Conservation (phyloP, 1,140 invertebrate species). For the Atopsyche davidsoni region DNA sequence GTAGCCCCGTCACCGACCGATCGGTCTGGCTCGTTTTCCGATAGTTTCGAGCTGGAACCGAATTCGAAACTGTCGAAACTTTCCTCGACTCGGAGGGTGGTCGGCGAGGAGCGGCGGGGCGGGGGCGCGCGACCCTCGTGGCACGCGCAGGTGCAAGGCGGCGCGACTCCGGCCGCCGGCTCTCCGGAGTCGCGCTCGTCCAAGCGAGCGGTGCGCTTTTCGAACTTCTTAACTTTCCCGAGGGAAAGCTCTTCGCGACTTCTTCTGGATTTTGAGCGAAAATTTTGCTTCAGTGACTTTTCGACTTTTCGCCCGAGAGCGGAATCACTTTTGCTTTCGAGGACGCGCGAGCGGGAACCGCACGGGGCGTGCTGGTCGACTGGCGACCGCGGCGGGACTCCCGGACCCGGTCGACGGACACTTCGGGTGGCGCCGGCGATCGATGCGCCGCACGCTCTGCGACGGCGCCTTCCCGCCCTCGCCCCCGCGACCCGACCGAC, state of each 20-base stretch:
- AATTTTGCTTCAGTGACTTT: too few relatives aligned
- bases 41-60: conserved; percentile 9
- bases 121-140: too few relatives aligned
- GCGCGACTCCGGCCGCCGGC: not conserved
- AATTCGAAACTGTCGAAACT: conserved; percentile 13
- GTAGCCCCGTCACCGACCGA: not conserved
- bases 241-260: too few relatives aligned
- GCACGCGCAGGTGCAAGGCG: not conserved
- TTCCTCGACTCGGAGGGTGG: too few relatives aligned
- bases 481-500: not conserved
- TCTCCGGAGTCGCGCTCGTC: not conserved
- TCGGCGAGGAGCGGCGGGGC: too few relatives aligned
- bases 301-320: not conserved
- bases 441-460: conserved; percentile 14
- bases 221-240: too few relatives aligned
- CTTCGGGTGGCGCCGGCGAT: conserved; percentile 3
- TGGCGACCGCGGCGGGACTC: conserved; percentile 1
- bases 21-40: conserved; percentile 4
- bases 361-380: conserved; percentile 1
- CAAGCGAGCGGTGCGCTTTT: not conserved
- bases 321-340: not conserved
- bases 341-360: conserved; percentile 4
- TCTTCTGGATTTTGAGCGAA: too few relatives aligned
- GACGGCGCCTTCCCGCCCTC: conserved; percentile 11
- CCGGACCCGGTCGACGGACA: conserved; percentile 1